These are phyloP conservation scores for Darevskia mixta DNA, from an alignment of 2,797 vertebrate species.

Conservation along the genomic window DNA sequence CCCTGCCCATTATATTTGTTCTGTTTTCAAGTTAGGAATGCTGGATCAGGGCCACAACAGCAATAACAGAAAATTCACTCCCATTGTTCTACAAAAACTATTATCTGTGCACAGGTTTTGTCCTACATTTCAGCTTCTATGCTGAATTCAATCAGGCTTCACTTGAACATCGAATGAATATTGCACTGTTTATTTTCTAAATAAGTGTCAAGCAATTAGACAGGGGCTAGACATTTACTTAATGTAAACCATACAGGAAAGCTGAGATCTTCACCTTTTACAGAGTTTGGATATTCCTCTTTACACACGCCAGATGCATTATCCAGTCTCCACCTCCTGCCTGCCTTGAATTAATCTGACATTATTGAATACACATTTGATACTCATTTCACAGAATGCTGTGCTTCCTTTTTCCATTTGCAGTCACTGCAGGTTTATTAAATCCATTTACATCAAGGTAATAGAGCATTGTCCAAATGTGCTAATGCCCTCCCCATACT, in stretches of 20 bases:
- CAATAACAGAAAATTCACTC: not conserved
- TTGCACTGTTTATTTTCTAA: conserved; percentile 23
- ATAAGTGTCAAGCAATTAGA: conserved; percentile 28
- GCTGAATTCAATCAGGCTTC: conserved; percentile 7
- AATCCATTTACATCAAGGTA: conserved; percentile 31
- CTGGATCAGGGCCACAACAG: not conserved
- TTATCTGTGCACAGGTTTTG: not conserved
- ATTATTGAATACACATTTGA: conserved; percentile 37
- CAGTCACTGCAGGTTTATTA: not conserved
- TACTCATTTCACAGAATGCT: conserved; percentile 25
- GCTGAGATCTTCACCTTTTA: conserved; percentile 31
- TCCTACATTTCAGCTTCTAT: not conserved
- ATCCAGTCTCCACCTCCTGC: not conserved
- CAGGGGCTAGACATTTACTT: not conserved
- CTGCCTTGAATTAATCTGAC: conserved; percentile 30
- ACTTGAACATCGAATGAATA: not conserved
- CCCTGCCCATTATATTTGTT: not conserved
- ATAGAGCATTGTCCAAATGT: conserved; percentile 11
- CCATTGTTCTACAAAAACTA: not conserved
- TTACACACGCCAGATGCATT: not conserved
- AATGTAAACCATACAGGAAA: conserved; percentile 21
- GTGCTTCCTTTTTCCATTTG: conserved; percentile 28
- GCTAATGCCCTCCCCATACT: conserved; percentile 1
- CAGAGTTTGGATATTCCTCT: conserved; percentile 1
- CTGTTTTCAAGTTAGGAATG: not conserved